Conservation (phyloP, 2,113 vertebrate genomes). For the Lontra canadensis region DNA sequence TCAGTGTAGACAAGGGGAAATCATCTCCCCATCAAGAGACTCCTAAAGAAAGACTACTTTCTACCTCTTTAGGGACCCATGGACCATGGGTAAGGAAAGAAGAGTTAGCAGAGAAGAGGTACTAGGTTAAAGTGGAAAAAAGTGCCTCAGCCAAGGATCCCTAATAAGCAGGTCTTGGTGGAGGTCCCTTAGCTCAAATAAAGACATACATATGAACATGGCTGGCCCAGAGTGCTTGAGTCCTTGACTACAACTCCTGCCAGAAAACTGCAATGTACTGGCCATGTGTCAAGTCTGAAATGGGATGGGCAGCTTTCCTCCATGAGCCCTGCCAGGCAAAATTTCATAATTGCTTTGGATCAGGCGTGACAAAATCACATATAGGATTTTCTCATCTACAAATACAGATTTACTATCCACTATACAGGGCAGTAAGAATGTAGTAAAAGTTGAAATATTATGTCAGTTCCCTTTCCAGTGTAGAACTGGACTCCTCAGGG, state of each 20-base stretch:
- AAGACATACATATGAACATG: not conserved
- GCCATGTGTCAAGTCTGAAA: not conserved
- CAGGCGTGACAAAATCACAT: not conserved
- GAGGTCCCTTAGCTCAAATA: not conserved
- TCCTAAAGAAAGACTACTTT: not conserved
- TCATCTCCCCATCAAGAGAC: not conserved
- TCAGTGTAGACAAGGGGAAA: not conserved
- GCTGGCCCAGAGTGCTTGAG: not conserved
- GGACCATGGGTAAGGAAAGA: not conserved
- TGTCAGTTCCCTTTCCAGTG: not conserved
- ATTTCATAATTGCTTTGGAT: not conserved
- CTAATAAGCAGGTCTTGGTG: not conserved
- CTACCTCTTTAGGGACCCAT: not conserved
- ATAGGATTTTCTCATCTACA: not conserved
- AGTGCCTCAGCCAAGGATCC: not conserved
- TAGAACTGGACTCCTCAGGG: not conserved
- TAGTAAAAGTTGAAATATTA: constrained; percentile 1
- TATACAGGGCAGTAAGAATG: not conserved
- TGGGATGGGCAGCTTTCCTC: not conserved
- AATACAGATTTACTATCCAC: not conserved
- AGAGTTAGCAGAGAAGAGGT: not conserved
- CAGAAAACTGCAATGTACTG: not conserved
- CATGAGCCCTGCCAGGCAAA: not conserved
- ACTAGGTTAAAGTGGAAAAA: not conserved
- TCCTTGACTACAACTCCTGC: not conserved